phyloP scores from a whole-genome alignment of 2,888 invertebrate species.

The Cheilosia variabilis region DNA sequence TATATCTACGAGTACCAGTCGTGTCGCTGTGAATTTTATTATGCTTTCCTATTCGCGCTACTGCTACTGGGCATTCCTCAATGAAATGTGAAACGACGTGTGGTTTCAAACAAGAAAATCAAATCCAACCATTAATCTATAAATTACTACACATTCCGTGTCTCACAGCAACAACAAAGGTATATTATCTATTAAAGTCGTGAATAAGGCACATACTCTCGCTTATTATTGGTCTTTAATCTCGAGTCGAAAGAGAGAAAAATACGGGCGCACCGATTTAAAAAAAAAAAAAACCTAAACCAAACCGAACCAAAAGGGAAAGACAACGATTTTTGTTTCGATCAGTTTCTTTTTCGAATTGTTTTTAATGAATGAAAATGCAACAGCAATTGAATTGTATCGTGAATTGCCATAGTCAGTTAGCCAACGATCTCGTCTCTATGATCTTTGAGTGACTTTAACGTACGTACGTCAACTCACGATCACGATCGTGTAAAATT shows the following conservation, averaged over 20 bases:
- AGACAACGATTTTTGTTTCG: slow-evolving; percentile 46
- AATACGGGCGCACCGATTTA: slow-evolving; percentile 16
- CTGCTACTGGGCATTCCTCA: slow-evolving; percentile 26
- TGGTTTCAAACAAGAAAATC: slow-evolving; percentile 36
- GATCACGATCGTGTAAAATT: slow-evolving; percentile 73
- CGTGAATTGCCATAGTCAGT: slow-evolving; percentile 52
- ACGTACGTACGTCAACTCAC: slow-evolving; percentile 65
- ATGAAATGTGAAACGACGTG: slow-evolving; percentile 67
- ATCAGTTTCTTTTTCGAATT: slow-evolving; percentile 10
- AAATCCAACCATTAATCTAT: slow-evolving; percentile 50
- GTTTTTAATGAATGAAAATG: slow-evolving; percentile 69
- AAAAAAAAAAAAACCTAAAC: not conserved
- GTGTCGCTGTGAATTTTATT: slow-evolving; percentile 35
- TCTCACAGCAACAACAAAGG: slow-evolving; percentile 49
- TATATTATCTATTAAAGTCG: slow-evolving; percentile 59
- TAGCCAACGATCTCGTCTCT: slow-evolving; percentile 61
- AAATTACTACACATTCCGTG: slow-evolving; percentile 65
- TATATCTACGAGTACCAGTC: not conserved
- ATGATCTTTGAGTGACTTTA: slow-evolving; percentile 73
- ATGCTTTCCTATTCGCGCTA: slow-evolving; percentile 36
- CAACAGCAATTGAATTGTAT: slow-evolving; percentile 60
- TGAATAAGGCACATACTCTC: slow-evolving; percentile 56
- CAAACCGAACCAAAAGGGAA: slow-evolving; percentile 36
- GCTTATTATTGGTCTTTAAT: slow-evolving; percentile 63
- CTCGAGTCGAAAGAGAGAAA: slow-evolving; percentile 24